Evolutionary conservation across 1,140 invertebrate genomes (phyloP).

Genomic region (Drosophila azteca): DNA sequence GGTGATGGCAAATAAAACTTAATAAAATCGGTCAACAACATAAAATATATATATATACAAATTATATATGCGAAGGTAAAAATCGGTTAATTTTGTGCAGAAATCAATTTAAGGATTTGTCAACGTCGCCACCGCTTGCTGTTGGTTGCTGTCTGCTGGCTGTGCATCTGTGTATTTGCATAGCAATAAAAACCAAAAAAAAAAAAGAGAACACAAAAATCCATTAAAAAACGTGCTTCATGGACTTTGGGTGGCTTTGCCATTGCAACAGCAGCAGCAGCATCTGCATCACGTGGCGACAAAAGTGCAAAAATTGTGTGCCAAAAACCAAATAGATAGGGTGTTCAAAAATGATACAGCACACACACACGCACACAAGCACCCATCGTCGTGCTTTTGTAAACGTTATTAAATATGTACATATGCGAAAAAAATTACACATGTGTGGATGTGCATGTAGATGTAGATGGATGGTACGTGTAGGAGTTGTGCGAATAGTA

Average conservation of each 20-base stretch:
- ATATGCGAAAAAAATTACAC: constrained; percentile 57
- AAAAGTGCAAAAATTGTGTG: constrained; percentile 72
- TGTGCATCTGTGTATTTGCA: constrained; percentile 60
- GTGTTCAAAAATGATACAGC: constrained; percentile 57
- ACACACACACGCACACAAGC: constrained; percentile 26
- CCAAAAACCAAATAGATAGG: constrained; percentile 64
- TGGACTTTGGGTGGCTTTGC: constrained; percentile 15
- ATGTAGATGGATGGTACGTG: constrained; percentile 6
- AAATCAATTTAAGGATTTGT: constrained; percentile 80
- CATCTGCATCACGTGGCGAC: constrained; percentile 32
- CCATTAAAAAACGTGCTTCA: constrained; percentile 43
- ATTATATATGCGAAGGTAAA: constrained; percentile 53
- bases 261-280: not conserved
- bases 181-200: constrained; percentile 41
- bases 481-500: constrained; percentile 18
- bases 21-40: constrained; percentile 79
- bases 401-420: constrained; percentile 78
- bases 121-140: constrained; percentile 12
- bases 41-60: constrained; percentile 42
- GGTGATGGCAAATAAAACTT: constrained; percentile 81
- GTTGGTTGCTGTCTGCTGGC: no score
- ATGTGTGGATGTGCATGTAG: constrained; percentile 20
- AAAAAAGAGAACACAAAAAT: constrained; percentile 51
- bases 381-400: constrained; percentile 36
- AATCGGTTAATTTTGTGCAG: constrained; percentile 76